Evolutionary conservation across 1,140 invertebrate genomes (phyloP), one percentile per base, ranked within the genome.

Genomic region (Harlomillsia oculata): DNA sequence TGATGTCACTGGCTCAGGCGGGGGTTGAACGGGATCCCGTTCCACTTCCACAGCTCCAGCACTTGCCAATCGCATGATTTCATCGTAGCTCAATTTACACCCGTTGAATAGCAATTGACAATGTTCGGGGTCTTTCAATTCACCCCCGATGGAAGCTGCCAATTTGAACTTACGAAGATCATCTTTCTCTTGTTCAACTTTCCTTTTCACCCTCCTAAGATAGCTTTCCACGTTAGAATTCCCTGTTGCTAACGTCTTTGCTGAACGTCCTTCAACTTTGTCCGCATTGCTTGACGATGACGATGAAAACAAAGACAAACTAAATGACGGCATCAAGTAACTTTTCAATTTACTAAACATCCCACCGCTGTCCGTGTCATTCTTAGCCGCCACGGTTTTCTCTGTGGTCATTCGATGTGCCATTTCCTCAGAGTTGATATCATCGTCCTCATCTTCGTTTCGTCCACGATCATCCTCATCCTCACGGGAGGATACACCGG

Each of bases 1-100:
- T 2, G 45, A 48, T 1, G n/a, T 30, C 4, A 25, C 16, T 14
- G 18, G 37, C 20, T 14, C 14, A 25, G 29, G 30, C 36, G 20
- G 29, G 1, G 28, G 48, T 5, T 5, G 11, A 3, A 23, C n/a
- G 9, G 25, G 14, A 28, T 58, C 56, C n/a, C 46, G 45, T 46
- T 58, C 56, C 13, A 58, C 30, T 0, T 52, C 30, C 0, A 58
- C 56, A 11, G 37, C 8, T 1, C 56, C 56, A 28, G 13, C 40
- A 18, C 23, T 46, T 1, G 49, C 30, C 30, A 58, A 45, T 39
- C 37, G 44, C 56, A 58, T 58, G 1, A 58, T 58, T 40, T 58
- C 45, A 4, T 58, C 56, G n/a, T 58, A 58, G 5, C 28, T 50
- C 29, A 58, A 25, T 29, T 58, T 49, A 46, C 56, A 58, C 14